Base-by-base conservation (phyloP, 2,797 vertebrate genomes). In the Telmatherina bonti region DNA sequence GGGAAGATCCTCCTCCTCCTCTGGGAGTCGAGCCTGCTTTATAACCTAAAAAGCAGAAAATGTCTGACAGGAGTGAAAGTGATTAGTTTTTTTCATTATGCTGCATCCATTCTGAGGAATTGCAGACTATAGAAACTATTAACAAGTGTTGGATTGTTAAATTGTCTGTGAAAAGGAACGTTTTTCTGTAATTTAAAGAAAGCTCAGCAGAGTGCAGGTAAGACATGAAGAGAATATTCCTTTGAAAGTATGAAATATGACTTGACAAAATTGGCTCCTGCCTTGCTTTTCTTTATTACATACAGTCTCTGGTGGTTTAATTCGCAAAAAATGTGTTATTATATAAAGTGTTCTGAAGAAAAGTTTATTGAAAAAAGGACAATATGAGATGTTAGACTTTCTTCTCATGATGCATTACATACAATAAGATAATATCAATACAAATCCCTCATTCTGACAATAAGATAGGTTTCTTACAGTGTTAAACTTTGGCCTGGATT, bases 1-100 rank as follows among this genome's bases (percentile, higher is more conserved):
- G 12, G 60, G 74, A 85, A 79, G 63, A 38, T 72, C 26, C 63
- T 61, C 55, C 62, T 43, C 38, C 16, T 36, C 35, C 35, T 62
- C 51, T 3, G 77, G 73, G 71, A 78, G 43, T 26, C 30, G 2
- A 52, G 61, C 51, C 78, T 67, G 53, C 47, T 62, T 59, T 66
- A 62, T 74, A 79, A 67, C 68, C 70, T 74, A 76, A 82, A 79
- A 84, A 78, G 76, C 72, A 76, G 53, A 85, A 77, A 51, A 10
- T 41, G 49, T 72, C 61, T 57, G 57, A 78, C 62, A 64, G 71
- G 29, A 76, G 49, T 76, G 22, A 77, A 82, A 56, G 38, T 35
- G 53, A 70, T 77, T 30, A 49, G 68, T 75, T 78, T 67, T 79
- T 82, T 79, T 70, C 74, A 67, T 76, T 73, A 49, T 49, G 26